Evolutionary conservation across 53 echinoderm and acorn worm species (phyloP).

Genomic region (Arbacia lixula): DNA sequence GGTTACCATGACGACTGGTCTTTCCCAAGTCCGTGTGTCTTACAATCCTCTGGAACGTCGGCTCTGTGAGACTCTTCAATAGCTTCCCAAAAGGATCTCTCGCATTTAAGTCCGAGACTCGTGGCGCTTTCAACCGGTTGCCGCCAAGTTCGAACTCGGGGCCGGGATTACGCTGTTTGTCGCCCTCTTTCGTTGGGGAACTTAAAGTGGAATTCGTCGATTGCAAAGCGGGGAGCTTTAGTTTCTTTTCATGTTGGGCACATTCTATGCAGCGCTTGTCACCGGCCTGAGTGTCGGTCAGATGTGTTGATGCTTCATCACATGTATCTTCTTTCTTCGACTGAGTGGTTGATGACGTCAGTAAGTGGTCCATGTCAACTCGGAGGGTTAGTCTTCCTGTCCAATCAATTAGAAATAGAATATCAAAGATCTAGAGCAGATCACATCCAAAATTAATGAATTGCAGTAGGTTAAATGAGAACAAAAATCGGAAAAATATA

Average conservation of each 20-base stretch:
- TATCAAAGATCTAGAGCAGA: neutral
- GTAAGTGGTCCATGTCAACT: constrained; percentile 23
- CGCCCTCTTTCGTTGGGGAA: too few relatives aligned
- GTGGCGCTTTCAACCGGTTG: neutral
- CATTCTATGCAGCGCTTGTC: neutral
- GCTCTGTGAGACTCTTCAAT: constrained; percentile 3
- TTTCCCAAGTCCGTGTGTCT: too few relatives aligned
- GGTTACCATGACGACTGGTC: too few relatives aligned
- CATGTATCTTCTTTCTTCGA: neutral
- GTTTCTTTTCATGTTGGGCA: too few relatives aligned
- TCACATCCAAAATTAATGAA: neutral
- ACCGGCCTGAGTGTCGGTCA: neutral
- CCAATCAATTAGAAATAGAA: neutral
- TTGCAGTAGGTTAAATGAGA: neutral
- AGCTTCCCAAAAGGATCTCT: constrained; percentile 31
- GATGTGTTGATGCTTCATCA: neutral
- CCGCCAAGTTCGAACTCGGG: neutral
- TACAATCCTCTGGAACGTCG: constrained; percentile 25
- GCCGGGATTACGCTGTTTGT: neutral
- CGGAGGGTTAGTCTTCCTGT: constrained; percentile 17
- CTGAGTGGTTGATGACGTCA: neutral
- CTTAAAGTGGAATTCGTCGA: too few relatives aligned
- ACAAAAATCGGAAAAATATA: neutral
- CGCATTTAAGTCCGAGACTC: neutral
- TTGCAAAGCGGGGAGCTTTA: too few relatives aligned